These are phyloP conservation scores for Menidia beryllina DNA, from an alignment of 2,113 vertebrate genomes.

Conservation along the genomic window DNA sequence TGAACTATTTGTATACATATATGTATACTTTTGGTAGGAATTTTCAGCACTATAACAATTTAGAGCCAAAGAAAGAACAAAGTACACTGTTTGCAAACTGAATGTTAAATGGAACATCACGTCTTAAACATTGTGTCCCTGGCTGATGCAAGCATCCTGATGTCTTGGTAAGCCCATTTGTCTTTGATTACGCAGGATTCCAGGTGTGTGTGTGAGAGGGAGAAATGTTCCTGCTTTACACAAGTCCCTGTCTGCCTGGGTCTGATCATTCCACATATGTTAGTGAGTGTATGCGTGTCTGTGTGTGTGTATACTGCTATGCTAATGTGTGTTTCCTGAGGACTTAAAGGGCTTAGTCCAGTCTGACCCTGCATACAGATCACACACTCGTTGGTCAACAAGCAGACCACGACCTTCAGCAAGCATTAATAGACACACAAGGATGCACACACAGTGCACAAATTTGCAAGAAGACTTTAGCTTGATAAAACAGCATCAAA, in stretches of 20 bases:
- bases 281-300: slow-evolving; percentile 48
- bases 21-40: no score
- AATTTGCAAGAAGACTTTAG: slow-evolving; percentile 32
- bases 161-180: slow-evolving; percentile 67
- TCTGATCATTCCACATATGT: slow-evolving; percentile 74
- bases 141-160: slow-evolving; percentile 72
- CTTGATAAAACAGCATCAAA: slow-evolving; percentile 18
- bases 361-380: slow-evolving; percentile 83
- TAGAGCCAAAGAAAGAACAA: neutral
- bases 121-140: slow-evolving; percentile 47
- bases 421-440: slow-evolving; percentile 63
- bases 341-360: slow-evolving; percentile 81
- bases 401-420: slow-evolving; percentile 81
- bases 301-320: slow-evolving; percentile 66
- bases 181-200: slow-evolving; percentile 60
- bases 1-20: no score
- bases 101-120: slow-evolving; percentile 59
- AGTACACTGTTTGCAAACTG: slow-evolving; percentile 16
- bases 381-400: slow-evolving; percentile 81
- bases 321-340: slow-evolving; percentile 80
- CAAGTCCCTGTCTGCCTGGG: slow-evolving; percentile 67
- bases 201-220: slow-evolving; percentile 48
- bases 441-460: slow-evolving; percentile 19
- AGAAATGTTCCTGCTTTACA: slow-evolving; percentile 66
- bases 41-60: no score